Percentiles rank a stretch among this genome's conserved stretches.
phyloP scores from a whole-genome alignment of 2,888 invertebrate species.

The Drosophila anomelani region DNA sequence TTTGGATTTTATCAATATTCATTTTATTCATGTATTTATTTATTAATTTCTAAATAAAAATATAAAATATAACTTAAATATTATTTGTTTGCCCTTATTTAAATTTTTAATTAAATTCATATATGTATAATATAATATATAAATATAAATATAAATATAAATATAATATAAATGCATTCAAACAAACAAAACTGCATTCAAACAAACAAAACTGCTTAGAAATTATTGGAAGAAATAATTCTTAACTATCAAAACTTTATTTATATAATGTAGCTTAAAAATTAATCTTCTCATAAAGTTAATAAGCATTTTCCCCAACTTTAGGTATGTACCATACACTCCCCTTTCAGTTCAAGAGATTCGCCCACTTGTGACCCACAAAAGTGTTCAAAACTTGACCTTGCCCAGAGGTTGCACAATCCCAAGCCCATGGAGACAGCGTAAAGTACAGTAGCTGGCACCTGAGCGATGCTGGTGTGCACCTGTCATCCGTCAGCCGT shows the following conservation, averaged over 20 bases:
- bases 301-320: background rate
- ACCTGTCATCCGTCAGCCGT: constrained; percentile 28
- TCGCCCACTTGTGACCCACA: constrained; percentile 30
- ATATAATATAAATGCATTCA: too few relatives aligned
- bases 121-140: too few relatives aligned
- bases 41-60: too few relatives aligned
- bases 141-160: too few relatives aligned
- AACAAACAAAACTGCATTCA: too few relatives aligned
- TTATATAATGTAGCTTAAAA: background rate
- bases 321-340: background rate
- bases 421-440: constrained; percentile 8
- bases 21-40: too few relatives aligned
- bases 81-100: too few relatives aligned
- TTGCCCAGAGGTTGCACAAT: constrained; percentile 34
- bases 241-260: background rate
- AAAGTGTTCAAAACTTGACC: constrained; percentile 34
- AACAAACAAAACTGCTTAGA: too few relatives aligned
- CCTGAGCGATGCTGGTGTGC: constrained; percentile 11
- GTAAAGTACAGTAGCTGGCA: constrained; percentile 30
- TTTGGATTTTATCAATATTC: too few relatives aligned
- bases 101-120: too few relatives aligned
- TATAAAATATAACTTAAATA: too few relatives aligned
- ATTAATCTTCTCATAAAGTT: background rate
- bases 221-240: background rate
- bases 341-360: background rate